A percentile compares a stretch with the other conserved stretches of the same genome.
These are phyloP conservation scores for Vipera ursinii DNA, from an alignment of 2,797 vertebrate genomes.

Conservation along the genomic window DNA sequence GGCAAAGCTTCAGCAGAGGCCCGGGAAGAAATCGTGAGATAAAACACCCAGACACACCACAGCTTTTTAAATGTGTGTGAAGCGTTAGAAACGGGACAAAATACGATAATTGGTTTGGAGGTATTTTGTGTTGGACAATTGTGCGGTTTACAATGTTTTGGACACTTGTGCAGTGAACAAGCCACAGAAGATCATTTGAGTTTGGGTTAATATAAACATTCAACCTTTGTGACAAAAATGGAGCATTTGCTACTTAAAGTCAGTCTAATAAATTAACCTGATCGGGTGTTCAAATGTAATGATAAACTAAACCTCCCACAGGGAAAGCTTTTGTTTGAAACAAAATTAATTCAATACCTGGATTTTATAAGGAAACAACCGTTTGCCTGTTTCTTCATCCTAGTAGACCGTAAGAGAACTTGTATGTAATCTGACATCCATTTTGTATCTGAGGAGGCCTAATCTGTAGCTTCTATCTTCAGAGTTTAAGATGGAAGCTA, in stretches of 20 bases:
- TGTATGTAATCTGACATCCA: not conserved
- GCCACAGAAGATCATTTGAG: not conserved
- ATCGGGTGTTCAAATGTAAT: not conserved
- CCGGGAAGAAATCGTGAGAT: not conserved
- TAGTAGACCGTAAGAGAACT: not conserved
- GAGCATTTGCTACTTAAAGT: not conserved
- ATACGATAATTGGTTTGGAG: not conserved
- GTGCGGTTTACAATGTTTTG: not conserved
- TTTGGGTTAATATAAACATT: not conserved
- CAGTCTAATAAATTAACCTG: not conserved
- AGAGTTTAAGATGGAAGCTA: not conserved
- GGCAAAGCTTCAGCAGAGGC: not conserved
- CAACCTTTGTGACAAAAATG: not conserved
- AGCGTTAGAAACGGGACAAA: not conserved
- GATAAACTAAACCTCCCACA: not conserved
- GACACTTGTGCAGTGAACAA: not conserved
- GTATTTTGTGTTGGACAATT: not conserved
- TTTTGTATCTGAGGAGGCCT: not conserved
- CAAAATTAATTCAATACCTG: not conserved
- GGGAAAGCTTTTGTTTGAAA: not conserved
- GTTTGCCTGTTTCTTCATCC: not conserved
- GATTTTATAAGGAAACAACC: not conserved
- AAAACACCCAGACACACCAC: not conserved
- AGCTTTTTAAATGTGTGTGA: not conserved
- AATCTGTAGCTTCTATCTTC: not conserved